phyloP scores from a whole-genome alignment of 2,113 vertebrate genomes.

The Caracal caracal region DNA sequence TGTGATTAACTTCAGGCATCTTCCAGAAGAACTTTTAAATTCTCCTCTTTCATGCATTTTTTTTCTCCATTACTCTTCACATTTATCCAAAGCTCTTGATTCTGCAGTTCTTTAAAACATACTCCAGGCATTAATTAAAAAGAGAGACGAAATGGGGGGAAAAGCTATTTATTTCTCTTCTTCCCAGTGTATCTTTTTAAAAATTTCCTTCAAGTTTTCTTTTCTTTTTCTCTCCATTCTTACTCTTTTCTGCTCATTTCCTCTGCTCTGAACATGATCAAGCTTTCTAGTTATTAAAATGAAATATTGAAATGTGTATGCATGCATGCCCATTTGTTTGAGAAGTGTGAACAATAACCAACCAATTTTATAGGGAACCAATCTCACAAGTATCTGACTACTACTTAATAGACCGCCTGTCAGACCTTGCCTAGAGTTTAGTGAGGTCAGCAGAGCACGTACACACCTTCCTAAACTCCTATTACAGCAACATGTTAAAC shows the following conservation, averaged over 20 bases:
- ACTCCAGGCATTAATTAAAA: neutral
- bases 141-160: neutral
- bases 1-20: conserved; percentile 53
- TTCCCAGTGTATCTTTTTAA: neutral
- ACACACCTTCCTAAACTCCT: neutral
- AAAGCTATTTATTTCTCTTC: conserved; percentile 8
- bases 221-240: neutral
- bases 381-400: neutral
- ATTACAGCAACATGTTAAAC: neutral
- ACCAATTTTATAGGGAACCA: neutral
- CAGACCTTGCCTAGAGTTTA: neutral
- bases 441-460: neutral
- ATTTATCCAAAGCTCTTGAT: neutral
- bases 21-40: neutral
- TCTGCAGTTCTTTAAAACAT: conserved; percentile 42
- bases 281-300: neutral
- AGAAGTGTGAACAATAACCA: neutral
- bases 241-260: neutral
- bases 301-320: neutral
- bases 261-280: conserved; percentile 8
- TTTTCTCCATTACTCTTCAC: conserved; percentile 39
- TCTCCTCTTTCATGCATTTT: conserved; percentile 18
- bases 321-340: neutral
- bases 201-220: neutral
- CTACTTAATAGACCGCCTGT: neutral